Evolutionary conservation across 2,797 vertebrate genomes (phyloP).

Genomic region (Tokudaia tokunoshimensis): DNA sequence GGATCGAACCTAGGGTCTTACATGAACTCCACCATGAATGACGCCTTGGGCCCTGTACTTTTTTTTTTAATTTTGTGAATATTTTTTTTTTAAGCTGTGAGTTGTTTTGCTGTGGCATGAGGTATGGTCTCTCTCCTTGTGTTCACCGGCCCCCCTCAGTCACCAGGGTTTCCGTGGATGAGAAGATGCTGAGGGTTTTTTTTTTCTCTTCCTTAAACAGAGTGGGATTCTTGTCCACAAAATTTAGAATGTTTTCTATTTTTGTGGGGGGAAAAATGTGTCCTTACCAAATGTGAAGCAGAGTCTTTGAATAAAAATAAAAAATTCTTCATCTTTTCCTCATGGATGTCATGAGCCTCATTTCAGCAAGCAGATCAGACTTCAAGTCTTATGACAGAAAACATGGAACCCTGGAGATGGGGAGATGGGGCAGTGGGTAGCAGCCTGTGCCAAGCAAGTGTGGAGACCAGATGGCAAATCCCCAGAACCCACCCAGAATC

Average conservation of each 20-base stretch:
- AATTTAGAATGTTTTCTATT: constrained; percentile 38
- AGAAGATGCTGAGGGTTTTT: background rate
- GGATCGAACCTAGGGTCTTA: background rate
- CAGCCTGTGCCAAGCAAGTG: background rate
- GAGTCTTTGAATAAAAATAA: constrained; percentile 39
- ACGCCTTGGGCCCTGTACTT: rapidly evolving
- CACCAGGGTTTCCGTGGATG: background rate
- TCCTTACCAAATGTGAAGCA: constrained; percentile 49
- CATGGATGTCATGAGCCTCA: background rate
- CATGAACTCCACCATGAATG: too few species aligned
- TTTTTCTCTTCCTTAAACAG: background rate
- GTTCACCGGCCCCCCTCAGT: background rate
- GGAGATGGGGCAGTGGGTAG: too few species aligned
- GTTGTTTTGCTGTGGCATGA: background rate
- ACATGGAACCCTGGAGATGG: too few species aligned
- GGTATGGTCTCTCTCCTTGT: background rate
- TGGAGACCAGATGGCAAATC: background rate
- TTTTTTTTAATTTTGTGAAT: background rate
- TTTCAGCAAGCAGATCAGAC: background rate
- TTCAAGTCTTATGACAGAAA: background rate
- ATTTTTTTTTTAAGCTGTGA: background rate
- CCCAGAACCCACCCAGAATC: background rate
- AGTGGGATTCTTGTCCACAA: constrained; percentile 1
- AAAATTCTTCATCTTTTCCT: background rate
- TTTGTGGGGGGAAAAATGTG: constrained; percentile 4